Conservation (phyloP, 2,797 vertebrate species). For the Gobio occitaniae region DNA sequence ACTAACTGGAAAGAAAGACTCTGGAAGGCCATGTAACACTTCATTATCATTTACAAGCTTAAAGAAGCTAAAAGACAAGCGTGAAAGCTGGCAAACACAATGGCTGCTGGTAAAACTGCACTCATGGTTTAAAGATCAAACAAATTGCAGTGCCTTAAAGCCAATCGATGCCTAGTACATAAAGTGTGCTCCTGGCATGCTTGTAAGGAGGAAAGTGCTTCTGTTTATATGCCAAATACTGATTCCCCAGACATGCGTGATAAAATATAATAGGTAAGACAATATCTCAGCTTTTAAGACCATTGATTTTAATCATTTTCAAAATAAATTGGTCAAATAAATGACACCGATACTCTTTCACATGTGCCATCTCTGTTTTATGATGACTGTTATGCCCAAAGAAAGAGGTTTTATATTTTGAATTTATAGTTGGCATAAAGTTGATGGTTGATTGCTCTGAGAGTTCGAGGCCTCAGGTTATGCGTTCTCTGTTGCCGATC, state of each 20-base stretch:
- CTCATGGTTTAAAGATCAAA: constrained; percentile 39
- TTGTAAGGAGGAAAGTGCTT: constrained; percentile 10
- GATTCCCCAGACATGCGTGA: constrained; percentile 5
- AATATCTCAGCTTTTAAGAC: constrained; percentile 15
- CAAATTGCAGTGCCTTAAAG: constrained; percentile 23
- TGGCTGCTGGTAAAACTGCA: constrained; percentile 26
- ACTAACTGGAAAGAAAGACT: constrained; percentile 48
- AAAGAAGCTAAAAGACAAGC: constrained; percentile 39
- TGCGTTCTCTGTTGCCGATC: constrained; percentile 24
- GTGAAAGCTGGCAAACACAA: constrained; percentile 29
- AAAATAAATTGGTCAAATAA: constrained; percentile 28
- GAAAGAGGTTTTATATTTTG: constrained; percentile 15
- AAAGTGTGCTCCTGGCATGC: constrained; percentile 26
- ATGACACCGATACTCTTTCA: background rate
- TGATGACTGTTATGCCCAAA: background rate
- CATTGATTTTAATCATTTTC: background rate
- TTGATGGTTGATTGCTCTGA: constrained; percentile 34
- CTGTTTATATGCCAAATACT: constrained; percentile 32
- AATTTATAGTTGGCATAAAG: constrained; percentile 41
- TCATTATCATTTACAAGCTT: constrained; percentile 46
- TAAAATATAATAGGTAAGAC: constrained; percentile 22
- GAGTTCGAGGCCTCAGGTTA: constrained; percentile 31
- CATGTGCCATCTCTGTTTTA: background rate
- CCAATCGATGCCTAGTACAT: background rate
- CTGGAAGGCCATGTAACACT: constrained; percentile 36